phyloP scores from a whole-genome alignment of 2,888 invertebrate genomes.

The Agrotis clavis region DNA sequence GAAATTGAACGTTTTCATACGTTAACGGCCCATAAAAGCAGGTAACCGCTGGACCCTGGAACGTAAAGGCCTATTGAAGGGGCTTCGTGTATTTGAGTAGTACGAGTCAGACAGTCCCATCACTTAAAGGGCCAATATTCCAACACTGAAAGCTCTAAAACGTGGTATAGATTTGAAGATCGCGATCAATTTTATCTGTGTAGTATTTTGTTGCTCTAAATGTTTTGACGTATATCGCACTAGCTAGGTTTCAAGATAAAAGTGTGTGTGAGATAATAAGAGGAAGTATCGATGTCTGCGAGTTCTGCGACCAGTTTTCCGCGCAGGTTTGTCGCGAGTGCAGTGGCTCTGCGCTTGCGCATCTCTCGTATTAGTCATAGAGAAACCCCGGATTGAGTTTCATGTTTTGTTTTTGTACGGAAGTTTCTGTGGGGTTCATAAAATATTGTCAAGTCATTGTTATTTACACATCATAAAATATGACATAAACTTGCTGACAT shows the following conservation, averaged over 20 bases:
- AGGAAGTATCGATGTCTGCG: not conserved
- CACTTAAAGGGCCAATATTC: not conserved
- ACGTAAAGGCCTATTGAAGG: no score
- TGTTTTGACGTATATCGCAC: not conserved
- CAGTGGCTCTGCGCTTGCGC: not conserved
- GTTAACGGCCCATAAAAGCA: no score
- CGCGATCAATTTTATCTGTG: not conserved
- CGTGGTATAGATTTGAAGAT: not conserved
- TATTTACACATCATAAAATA: no score
- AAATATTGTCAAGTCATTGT: no score
- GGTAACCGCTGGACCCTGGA: no score
- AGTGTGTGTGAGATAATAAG: not conserved
- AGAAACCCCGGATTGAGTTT: slow-evolving; percentile 16
- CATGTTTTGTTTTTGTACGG: not conserved
- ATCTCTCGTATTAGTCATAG: not conserved
- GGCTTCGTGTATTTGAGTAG: no score
- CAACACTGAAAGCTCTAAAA: not conserved
- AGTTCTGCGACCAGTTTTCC: not conserved
- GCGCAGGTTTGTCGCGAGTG: not conserved
- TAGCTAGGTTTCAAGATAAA: not conserved
- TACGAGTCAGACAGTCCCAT: no score
- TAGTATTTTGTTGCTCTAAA: no score
- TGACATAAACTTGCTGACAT: no score
- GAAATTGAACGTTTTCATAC: not conserved
- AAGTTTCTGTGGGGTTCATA: not conserved